A percentile compares a stretch with the other conserved stretches of the same genome.
These are phyloP conservation scores for Drosophila mulleri DNA, from an alignment of 2,888 invertebrate species.

Conservation along the genomic window DNA sequence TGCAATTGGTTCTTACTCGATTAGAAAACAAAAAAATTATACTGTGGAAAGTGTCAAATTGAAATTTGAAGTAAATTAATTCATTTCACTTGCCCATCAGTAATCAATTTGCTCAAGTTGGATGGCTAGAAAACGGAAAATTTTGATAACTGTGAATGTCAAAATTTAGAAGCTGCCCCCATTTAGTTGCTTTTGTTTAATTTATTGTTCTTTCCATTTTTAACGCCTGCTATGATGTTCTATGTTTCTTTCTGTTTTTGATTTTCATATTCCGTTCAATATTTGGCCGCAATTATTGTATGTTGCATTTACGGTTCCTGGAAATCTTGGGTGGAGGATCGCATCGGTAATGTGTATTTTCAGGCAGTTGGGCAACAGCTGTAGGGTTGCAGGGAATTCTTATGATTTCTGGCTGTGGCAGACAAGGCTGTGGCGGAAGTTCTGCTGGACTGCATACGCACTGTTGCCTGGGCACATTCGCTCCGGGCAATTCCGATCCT, in stretches of 20 bases:
- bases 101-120: neutral
- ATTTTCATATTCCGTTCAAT: neutral
- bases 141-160: conserved; percentile 8
- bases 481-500: neutral
- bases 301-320: conserved; percentile 24
- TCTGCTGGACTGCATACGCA: conserved; percentile 16
- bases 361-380: neutral
- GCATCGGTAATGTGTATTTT: conserved; percentile 14
- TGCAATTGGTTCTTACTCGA: neutral
- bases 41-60: neutral
- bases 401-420: conserved; percentile 29
- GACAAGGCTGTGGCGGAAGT: neutral
- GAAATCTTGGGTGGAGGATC: neutral
- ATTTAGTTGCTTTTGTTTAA: neutral
- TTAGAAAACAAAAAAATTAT: conserved; percentile 12
- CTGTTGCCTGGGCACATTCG: neutral
- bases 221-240: conserved; percentile 22
- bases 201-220: neutral
- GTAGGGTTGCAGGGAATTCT: conserved; percentile 18
- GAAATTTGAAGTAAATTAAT: neutral
- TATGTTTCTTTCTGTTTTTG: neutral
- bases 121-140: conserved; percentile 8
- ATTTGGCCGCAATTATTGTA: conserved; percentile 29
- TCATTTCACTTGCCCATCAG: neutral
- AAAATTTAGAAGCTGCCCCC: conserved; percentile 13